Conservation (phyloP, 2,113 vertebrate genomes). For the Grallaria varia region DNA sequence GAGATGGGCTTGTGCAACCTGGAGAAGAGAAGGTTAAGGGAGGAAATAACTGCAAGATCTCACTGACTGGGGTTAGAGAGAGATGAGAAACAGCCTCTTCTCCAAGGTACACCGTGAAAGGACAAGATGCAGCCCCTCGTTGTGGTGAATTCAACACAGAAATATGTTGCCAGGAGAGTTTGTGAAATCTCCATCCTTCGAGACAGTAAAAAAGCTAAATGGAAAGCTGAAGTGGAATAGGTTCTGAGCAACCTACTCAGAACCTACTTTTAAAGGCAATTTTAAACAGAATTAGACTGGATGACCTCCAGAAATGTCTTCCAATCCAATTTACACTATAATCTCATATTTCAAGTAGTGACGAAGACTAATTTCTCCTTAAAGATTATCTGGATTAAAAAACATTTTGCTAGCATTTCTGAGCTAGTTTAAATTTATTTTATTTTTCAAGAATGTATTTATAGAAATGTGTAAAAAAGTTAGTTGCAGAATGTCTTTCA, state of each 20-base stretch:
- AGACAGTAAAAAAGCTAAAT: background rate
- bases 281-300: background rate
- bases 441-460: background rate
- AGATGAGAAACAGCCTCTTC: background rate
- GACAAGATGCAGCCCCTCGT: background rate
- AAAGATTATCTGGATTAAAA: background rate
- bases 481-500: background rate
- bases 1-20: background rate
- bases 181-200: background rate
- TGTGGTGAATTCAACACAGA: background rate
- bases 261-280: background rate
- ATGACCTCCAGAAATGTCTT: background rate
- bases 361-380: background rate
- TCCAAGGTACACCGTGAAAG: background rate
- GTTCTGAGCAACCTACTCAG: background rate
- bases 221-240: background rate
- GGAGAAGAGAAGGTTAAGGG: background rate
- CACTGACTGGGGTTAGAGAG: fast-evolving
- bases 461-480: background rate
- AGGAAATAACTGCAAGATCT: background rate
- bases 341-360: background rate
- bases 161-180: background rate
- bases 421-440: background rate
- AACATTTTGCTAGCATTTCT: background rate
- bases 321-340: background rate